phyloP scores from a whole-genome alignment of 2,797 vertebrate genomes.

The Florisuga fusca region DNA sequence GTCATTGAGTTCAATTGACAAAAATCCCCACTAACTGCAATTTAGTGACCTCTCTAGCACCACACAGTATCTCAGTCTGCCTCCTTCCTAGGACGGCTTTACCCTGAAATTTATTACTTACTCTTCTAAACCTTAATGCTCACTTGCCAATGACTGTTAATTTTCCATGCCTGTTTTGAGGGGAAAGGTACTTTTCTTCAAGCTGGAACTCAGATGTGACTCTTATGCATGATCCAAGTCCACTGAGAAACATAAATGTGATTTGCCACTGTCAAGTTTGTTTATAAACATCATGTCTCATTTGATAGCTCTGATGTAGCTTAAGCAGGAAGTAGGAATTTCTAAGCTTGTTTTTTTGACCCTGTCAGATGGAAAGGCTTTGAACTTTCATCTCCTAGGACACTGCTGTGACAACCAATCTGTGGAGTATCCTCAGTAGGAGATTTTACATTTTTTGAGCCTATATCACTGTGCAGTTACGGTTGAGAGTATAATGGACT shows the following conservation, averaged over 20 bases:
- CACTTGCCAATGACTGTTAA: not conserved
- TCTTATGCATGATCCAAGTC: not conserved
- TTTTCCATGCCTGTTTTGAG: not conserved
- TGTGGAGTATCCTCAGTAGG: not conserved
- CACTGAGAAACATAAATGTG: not conserved
- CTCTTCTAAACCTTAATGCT: not conserved
- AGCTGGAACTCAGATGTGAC: not conserved
- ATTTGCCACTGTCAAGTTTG: not conserved
- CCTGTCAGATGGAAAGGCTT: not conserved
- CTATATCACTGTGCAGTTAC: not conserved
- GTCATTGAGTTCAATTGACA: not conserved
- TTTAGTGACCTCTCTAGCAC: not conserved
- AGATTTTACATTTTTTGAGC: not conserved
- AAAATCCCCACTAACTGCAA: not conserved
- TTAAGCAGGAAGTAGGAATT: conserved; percentile 1
- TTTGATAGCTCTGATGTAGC: not conserved
- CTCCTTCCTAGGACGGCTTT: not conserved
- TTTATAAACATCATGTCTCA: not conserved
- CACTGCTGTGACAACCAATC: not conserved
- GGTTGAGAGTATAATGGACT: not conserved
- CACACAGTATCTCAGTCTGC: not conserved
- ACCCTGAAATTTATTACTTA: not conserved
- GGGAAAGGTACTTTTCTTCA: not conserved
- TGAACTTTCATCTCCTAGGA: conserved; percentile 25
- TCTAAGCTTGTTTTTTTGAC: not conserved